Conservation (phyloP, 2,113 vertebrate genomes). For the Ailurus styani region DNA sequence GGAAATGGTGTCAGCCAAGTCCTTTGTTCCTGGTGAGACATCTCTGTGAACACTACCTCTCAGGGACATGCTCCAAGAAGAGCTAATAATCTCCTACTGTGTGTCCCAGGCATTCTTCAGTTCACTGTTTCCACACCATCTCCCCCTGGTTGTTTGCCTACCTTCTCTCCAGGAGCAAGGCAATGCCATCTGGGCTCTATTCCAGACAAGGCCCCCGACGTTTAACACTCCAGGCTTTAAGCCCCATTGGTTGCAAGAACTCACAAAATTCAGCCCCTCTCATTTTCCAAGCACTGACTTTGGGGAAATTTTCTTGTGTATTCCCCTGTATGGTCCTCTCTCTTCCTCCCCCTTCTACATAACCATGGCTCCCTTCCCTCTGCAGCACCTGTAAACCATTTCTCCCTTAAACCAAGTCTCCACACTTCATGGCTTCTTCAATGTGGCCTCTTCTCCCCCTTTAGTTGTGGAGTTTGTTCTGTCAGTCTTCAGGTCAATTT, state of each 20-base stretch:
- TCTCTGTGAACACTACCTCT: background rate
- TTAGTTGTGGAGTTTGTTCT: background rate
- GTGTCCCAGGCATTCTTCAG: background rate
- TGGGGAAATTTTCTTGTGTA: background rate
- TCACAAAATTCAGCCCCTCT: background rate
- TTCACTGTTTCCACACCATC: background rate
- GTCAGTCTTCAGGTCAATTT: background rate
- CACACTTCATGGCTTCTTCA: background rate
- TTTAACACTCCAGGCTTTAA: background rate
- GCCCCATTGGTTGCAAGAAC: background rate
- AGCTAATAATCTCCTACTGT: background rate
- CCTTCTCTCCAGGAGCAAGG: background rate
- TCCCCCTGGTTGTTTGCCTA: background rate
- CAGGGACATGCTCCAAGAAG: background rate
- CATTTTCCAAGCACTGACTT: background rate
- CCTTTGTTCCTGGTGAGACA: background rate
- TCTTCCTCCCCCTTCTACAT: background rate
- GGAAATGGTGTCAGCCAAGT: background rate
- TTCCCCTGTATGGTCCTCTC: background rate
- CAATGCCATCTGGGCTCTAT: background rate
- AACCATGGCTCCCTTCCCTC: background rate
- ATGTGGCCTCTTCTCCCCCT: background rate
- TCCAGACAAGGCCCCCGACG: background rate
- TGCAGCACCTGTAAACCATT: background rate
- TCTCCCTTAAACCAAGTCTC: background rate